Evolutionary conservation across 2,113 vertebrate species (phyloP), one percentile per base, ranked within the genome.

Genomic region (Syngnathus floridae): DNA sequence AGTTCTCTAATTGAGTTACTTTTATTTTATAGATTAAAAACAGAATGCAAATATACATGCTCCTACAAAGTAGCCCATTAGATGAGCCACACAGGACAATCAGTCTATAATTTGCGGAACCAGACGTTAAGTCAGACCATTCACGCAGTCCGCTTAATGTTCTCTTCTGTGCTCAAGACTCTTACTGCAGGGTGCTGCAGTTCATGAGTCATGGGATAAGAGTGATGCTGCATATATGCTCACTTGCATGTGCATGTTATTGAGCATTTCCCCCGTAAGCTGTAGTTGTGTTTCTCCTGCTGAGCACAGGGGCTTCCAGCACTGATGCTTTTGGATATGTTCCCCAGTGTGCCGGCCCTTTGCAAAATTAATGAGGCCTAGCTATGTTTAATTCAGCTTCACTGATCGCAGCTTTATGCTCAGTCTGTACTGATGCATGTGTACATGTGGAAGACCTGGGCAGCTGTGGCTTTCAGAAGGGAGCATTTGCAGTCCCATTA

Each of bases 361-460:
- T 89, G 82, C 86, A 89, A 74, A 86, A 91, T 90, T 90, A 84
- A 90, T 90, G 79, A 90, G 69, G 82, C 65, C 63, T 17, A 74
- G 71, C 67, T 75, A 90, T 90, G 88, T 88, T 91, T 91, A 89
- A 90, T 91, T 91, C 88, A 89, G 78, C 77, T 80, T 76, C 73
- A 72, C 87, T 80, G 84, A 81, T 86, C 83, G 81, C 74, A 74
- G 80, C 70, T 79, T 83, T 78, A 72, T 70, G 64, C 79, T 84
- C 58, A 71, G 72, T 75, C 73, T 78, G 72, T 76, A 67, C 79
- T 72, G 74, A 73, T 73, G 81, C 73, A 80, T 71, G 54, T 66
- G 65, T 78, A 82, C 73, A 74, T 68, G 72, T 72, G 76, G 76
- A 45, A 21, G 55, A 12, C 9, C 16, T 10, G 48, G 37, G 65